Evolutionary conservation across 2,888 invertebrate species (phyloP), one percentile per base, ranked within the genome.

Genomic region (Monoplex corrugatus): DNA sequence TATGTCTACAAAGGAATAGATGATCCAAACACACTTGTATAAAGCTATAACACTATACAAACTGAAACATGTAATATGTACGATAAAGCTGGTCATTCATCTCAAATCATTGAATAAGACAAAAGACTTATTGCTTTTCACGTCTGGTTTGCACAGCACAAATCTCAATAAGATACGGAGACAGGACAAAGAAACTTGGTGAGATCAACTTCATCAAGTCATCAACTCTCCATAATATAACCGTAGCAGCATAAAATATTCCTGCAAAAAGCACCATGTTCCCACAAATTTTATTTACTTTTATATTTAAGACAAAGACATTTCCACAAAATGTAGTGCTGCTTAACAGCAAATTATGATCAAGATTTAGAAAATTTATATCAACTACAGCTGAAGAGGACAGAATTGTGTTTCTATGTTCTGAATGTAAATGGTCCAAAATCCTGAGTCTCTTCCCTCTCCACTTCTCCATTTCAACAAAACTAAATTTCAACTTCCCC

Each of bases 91-190:
- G 28, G 35, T 84, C 10, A 57, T 84, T 84, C 84, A 57, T 57
- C 16, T 78, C 57, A 35, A 57, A 35, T 57, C 38, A 57, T 23
- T 84, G 35, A 57, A 84, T 32, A 82, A n/a, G 45, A 45, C 82
- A 82, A 84, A 38, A 84, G 19, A 86, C 40, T 86, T 86, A 86
- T 86, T 86, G 86, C 86, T 86, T 16, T 68, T 63, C 57, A 86
- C 86, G 86, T 86, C 86, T 86, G 86, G 86, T 86, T 86, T 86
- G 86, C 68, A 86, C 40, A 32, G 38, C 35, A 45, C 84, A 84
- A 32, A 84, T 84, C 84, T 84, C 84, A 84, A 84, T 38, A 57
- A 23, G 50, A 84, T 45, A 84, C 50, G 35, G 84, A 84, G 84
- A 84, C 84, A 84, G 50, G 38, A 50, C 57, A 84, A 45, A 38